phyloP scores from a whole-genome alignment of 2,113 vertebrate genomes.

The Laticauda colubrina region DNA sequence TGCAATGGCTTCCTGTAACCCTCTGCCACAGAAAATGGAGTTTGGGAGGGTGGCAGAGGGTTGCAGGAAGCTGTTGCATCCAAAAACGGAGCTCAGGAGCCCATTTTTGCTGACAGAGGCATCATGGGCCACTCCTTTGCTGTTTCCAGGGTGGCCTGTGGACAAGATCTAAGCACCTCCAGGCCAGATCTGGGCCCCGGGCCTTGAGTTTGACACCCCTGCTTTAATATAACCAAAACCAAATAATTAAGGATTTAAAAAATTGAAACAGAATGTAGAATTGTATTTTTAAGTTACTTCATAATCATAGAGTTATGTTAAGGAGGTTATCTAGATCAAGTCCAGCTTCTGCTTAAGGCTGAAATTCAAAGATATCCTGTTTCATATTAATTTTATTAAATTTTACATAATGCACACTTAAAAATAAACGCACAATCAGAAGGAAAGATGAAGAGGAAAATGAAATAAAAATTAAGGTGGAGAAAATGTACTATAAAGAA shows the following conservation, averaged over 20 bases:
- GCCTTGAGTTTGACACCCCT: too few relatives aligned
- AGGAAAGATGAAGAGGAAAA: not conserved
- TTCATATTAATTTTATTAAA: not conserved
- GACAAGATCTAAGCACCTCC: too few relatives aligned
- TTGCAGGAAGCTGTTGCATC: too few relatives aligned
- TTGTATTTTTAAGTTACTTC: not conserved
- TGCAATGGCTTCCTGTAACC: too few relatives aligned
- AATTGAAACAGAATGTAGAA: not conserved
- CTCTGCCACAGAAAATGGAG: too few relatives aligned
- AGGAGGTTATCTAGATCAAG: not conserved
- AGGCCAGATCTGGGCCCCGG: too few relatives aligned
- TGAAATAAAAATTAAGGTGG: not conserved
- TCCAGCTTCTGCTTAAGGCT: not conserved
- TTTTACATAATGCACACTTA: not conserved
- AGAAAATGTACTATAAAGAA: not conserved
- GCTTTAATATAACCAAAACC: not conserved
- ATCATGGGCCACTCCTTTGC: too few relatives aligned
- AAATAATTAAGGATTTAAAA: not conserved
- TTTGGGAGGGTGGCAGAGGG: too few relatives aligned
- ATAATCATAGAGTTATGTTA: not conserved
- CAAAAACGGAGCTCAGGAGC: too few relatives aligned
- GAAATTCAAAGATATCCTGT: not conserved
- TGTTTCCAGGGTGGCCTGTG: too few relatives aligned
- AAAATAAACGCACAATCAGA: not conserved
- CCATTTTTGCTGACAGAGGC: too few relatives aligned